These are phyloP conservation scores for Malurus alboscapulatus DNA, from an alignment of 2,113 vertebrate genomes.

Conservation along the genomic window DNA sequence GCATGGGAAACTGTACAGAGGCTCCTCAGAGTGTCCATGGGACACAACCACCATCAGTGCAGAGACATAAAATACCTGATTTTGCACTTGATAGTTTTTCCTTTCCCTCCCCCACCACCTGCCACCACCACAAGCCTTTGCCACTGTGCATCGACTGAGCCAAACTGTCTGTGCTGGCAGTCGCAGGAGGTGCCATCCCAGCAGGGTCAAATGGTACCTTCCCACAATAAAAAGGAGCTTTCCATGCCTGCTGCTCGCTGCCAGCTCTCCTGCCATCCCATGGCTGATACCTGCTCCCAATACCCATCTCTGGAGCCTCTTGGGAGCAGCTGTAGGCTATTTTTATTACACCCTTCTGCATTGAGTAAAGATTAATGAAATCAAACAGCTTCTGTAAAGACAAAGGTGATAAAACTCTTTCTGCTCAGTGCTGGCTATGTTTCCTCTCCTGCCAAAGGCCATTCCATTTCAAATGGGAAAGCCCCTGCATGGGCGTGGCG, in stretches of 20 bases:
- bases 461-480: neutral
- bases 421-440: rapidly evolving
- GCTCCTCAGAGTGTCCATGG: slow-evolving; percentile 72
- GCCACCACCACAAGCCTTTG: neutral
- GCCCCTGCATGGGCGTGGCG: rapidly evolving
- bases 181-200: neutral
- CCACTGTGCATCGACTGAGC: rapidly evolving
- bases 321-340: neutral
- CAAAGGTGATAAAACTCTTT: neutral
- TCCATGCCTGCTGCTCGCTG: rapidly evolving
- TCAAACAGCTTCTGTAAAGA: neutral
- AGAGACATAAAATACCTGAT: slow-evolving; percentile 75
- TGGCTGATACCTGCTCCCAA: rapidly evolving
- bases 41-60: slow-evolving; percentile 78
- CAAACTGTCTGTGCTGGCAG: rapidly evolving
- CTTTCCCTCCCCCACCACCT: neutral
- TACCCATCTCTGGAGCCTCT: neutral
- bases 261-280: neutral
- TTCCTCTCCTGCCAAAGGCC: neutral
- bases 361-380: neutral
- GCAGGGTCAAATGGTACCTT: rapidly evolving
- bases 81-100: slow-evolving; percentile 52
- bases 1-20: slow-evolving; percentile 62
- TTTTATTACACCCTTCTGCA: slow-evolving; percentile 9
- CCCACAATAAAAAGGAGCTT: neutral